Evolutionary conservation across 2,113 vertebrate genomes (phyloP).

Genomic region (Muntiacus reevesi): DNA sequence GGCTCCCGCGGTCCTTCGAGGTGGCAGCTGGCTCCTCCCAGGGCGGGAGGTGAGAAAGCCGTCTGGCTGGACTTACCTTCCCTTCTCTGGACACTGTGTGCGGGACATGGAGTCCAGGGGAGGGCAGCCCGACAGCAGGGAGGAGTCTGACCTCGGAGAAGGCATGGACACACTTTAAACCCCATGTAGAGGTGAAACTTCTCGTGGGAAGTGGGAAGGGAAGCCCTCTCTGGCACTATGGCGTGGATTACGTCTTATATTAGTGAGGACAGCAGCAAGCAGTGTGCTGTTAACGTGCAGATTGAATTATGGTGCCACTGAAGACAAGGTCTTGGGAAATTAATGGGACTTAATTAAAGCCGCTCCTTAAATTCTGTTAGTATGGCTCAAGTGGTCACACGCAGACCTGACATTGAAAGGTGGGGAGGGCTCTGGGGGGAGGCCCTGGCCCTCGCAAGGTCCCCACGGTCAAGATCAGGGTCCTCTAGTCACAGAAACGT

Average conservation of each 20-base stretch:
- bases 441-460: accelerated
- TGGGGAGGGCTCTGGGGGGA: not conserved
- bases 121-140: not conserved
- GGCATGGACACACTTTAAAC: accelerated
- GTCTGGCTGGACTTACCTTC: accelerated
- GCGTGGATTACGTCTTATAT: accelerated
- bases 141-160: too few species aligned
- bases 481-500: too few species aligned
- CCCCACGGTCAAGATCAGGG: accelerated
- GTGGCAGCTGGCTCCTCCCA: not conserved
- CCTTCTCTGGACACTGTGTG: not conserved
- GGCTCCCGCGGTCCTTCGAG: accelerated
- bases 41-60: accelerated
- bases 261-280: not conserved
- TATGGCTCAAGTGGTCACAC: not conserved
- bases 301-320: accelerated
- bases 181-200: not conserved
- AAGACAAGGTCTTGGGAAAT: not conserved
- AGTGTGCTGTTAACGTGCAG: accelerated
- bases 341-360: too few species aligned
- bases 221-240: not conserved
- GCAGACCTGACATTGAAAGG: not conserved
- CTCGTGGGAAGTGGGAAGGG: not conserved
- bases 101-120: accelerated
- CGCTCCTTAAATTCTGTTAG: accelerated